These are phyloP conservation scores for Hermodice carunculata DNA, from an alignment of 2,888 invertebrate species.

Conservation along the genomic window DNA sequence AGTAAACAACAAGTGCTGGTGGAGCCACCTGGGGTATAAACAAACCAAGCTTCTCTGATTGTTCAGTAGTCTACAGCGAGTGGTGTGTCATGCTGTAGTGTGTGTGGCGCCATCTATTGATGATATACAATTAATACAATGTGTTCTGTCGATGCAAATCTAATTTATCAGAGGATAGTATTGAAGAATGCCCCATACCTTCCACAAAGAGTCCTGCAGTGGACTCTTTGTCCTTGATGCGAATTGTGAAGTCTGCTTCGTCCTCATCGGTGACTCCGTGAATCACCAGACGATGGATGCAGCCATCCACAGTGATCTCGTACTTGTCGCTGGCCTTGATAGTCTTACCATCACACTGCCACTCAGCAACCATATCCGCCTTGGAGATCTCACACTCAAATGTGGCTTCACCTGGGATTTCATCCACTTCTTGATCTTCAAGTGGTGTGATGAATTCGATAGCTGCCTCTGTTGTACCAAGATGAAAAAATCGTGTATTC, in stretches of 20 bases:
- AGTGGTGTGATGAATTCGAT: slow-evolving; percentile 59
- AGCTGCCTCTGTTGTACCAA: slow-evolving; percentile 40
- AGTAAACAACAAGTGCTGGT: no score
- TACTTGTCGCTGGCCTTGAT: slow-evolving; percentile 32
- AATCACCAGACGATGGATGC: slow-evolving; percentile 34
- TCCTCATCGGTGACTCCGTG: slow-evolving; percentile 36
- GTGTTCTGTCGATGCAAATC: no score
- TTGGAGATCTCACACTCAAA: slow-evolving; percentile 86
- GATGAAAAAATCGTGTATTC: background rate
- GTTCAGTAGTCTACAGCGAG: no score
- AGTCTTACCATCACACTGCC: slow-evolving; percentile 74
- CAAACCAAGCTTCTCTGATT: no score
- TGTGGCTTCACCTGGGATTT: slow-evolving; percentile 73
- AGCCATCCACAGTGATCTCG: slow-evolving; percentile 24
- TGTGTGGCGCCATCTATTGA: no score
- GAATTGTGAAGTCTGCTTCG: slow-evolving; percentile 36
- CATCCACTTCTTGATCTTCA: slow-evolving; percentile 57
- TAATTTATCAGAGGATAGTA: no score
- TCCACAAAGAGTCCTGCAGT: slow-evolving; percentile 21
- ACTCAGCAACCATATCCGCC: slow-evolving; percentile 82
- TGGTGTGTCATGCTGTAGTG: no score
- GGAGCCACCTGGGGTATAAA: no score
- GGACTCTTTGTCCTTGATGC: slow-evolving; percentile 14
- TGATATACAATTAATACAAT: no score
- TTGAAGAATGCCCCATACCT: no score